Percentiles rank a stretch among this genome's conserved stretches.
These are phyloP conservation scores for Druon quercuslanigerum DNA, from an alignment of 1,140 invertebrate species.

Conservation along the genomic window DNA sequence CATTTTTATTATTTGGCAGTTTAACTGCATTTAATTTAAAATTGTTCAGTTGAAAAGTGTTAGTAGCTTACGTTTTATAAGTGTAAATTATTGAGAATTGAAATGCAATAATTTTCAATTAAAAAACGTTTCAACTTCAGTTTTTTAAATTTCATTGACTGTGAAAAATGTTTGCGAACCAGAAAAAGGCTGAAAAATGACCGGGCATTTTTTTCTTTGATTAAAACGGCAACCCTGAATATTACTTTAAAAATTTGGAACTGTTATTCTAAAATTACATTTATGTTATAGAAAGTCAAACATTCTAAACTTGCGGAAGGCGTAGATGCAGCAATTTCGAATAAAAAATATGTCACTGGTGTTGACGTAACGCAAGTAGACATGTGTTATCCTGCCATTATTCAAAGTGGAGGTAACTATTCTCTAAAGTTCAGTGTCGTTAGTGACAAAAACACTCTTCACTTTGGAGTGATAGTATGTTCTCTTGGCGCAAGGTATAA, in stretches of 20 bases:
- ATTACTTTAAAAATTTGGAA: not conserved
- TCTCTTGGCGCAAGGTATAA: constrained; percentile 96
- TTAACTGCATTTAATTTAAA: too few species aligned
- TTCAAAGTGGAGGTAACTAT: constrained; percentile 98
- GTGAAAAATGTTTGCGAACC: too few species aligned
- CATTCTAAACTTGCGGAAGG: constrained; percentile 97
- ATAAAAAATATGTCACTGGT: constrained; percentile 95
- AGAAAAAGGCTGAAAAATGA: too few species aligned
- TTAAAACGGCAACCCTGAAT: too few species aligned
- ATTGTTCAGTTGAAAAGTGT: too few species aligned
- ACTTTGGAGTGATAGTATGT: constrained; percentile 98
- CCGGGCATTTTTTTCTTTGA: too few species aligned
- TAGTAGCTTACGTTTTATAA: too few species aligned
- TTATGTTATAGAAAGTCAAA: constrained; percentile 88
- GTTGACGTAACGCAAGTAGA: constrained; percentile 93
- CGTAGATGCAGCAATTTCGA: constrained; percentile 86
- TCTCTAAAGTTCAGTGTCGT: constrained; percentile 96
- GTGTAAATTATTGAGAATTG: too few species aligned
- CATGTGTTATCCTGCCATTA: constrained; percentile 98
- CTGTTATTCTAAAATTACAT: constrained; percentile 35
- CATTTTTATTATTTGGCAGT: too few species aligned
- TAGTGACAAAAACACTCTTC: constrained; percentile 94
- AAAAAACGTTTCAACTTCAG: too few species aligned
- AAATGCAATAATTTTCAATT: too few species aligned
- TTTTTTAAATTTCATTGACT: too few species aligned